Percentiles rank a stretch among this genome's conserved stretches.
Evolutionary conservation across 1,140 invertebrate species (phyloP).

Genomic region (Bombus sylvicola): DNA sequence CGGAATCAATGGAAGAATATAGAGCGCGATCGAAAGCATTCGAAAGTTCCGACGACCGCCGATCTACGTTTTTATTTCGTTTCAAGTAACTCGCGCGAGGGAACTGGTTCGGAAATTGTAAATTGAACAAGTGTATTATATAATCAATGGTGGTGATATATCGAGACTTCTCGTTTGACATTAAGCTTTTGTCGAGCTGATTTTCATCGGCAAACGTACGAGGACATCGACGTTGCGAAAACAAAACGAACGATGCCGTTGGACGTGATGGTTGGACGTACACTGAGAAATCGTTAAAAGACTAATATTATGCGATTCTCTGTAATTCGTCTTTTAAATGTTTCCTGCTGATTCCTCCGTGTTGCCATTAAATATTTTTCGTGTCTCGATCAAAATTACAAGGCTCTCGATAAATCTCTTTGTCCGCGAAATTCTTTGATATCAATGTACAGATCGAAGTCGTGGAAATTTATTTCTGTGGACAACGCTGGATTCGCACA

Average conservation of each 20-base stretch:
- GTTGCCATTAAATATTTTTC: constrained; percentile 45
- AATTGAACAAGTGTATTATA: constrained; percentile 37
- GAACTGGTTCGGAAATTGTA: constrained; percentile 32
- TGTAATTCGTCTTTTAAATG: constrained; percentile 47
- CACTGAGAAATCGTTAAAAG: constrained; percentile 10
- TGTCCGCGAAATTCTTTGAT: constrained; percentile 42
- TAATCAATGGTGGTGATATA: constrained; percentile 40
- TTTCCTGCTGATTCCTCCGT: constrained; percentile 36
- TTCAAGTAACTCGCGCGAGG: constrained; percentile 4
- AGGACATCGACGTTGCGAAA: constrained; percentile 9
- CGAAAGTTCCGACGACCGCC: constrained; percentile 10
- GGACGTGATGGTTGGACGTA: constrained; percentile 19
- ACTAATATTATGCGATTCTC: constrained; percentile 24
- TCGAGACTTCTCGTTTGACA: constrained; percentile 17
- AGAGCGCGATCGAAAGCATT: constrained; percentile 43
- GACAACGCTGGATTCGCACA: constrained; percentile 50
- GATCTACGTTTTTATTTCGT: constrained; percentile 49
- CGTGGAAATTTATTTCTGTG: constrained; percentile 53
- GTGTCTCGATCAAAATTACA: constrained; percentile 41
- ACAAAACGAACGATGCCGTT: constrained; percentile 2
- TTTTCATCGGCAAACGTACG: neutral
- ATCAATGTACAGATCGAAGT: constrained; percentile 43
- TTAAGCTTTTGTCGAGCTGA: neutral
- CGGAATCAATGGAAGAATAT: constrained; percentile 4
- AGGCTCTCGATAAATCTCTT: constrained; percentile 20